Percentiles rank a stretch among this genome's conserved stretches.
These are phyloP conservation scores for Clarias laeviceps DNA, from an alignment of 2,797 vertebrate genomes.

Conservation along the genomic window DNA sequence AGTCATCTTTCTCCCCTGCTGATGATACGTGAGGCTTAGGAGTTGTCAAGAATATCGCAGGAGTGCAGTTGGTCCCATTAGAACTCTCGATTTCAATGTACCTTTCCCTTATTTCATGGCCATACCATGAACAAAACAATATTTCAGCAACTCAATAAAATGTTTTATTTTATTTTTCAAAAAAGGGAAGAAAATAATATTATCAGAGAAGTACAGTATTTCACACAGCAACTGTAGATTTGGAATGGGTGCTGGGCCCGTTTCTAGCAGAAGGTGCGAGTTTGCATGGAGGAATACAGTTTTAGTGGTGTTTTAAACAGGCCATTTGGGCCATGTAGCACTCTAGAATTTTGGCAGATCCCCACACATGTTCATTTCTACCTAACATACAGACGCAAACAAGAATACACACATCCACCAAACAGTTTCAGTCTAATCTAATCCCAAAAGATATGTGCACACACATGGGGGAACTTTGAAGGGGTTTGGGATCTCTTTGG, in stretches of 20 bases:
- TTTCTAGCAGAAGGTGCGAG: conserved; percentile 62
- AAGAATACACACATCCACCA: conserved; percentile 44
- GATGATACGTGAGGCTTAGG: conserved; percentile 79
- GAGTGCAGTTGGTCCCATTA: conserved; percentile 56
- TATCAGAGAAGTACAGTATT: conserved; percentile 72
- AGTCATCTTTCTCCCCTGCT: conserved; percentile 79
- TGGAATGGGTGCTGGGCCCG: conserved; percentile 64
- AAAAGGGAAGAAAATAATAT: conserved; percentile 81
- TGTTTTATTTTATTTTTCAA: conserved; percentile 84
- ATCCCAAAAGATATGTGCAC: conserved; percentile 25
- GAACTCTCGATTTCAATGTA: conserved; percentile 40
- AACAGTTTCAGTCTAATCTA: background rate
- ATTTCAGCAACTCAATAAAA: conserved; percentile 77
- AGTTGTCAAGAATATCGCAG: conserved; percentile 59
- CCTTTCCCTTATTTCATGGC: conserved; percentile 67
- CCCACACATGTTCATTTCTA: conserved; percentile 52
- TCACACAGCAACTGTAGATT: conserved; percentile 94
- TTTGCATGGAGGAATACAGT: conserved; percentile 61
- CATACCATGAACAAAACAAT: conserved; percentile 77
- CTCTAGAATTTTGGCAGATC: conserved; percentile 70
- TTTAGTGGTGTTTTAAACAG: conserved; percentile 61
- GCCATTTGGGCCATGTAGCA: conserved; percentile 72
- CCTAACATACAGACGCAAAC: conserved; percentile 46
- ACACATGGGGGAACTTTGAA: conserved; percentile 64
- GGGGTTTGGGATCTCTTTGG: conserved; percentile 73